phyloP scores from a whole-genome alignment of 2,113 vertebrate genomes.

The Sinocyclocheilus anshuiensis region DNA sequence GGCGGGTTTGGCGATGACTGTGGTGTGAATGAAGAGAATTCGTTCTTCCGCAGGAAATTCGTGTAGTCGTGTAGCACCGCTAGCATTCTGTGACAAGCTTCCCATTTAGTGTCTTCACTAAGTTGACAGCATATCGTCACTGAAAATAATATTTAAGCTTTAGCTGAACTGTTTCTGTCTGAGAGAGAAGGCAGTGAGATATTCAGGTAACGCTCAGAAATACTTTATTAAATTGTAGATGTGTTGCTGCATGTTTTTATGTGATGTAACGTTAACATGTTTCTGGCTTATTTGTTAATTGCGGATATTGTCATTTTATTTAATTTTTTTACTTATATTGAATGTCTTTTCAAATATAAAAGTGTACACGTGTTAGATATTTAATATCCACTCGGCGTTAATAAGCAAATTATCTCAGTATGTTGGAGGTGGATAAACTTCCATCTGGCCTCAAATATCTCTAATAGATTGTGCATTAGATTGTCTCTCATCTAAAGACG shows the following conservation, averaged over 20 bases:
- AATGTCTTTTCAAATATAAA: not conserved
- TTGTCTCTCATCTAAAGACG: not conserved
- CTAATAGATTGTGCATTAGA: not conserved
- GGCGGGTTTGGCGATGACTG: no score
- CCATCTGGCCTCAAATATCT: not conserved
- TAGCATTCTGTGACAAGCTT: not conserved
- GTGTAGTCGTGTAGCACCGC: not conserved
- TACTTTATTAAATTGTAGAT: not conserved
- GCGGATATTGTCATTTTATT: not conserved
- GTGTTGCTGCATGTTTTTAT: not conserved
- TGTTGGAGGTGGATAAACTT: not conserved
- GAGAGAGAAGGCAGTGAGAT: constrained; percentile 5
- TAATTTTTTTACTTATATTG: not conserved
- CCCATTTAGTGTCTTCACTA: not conserved
- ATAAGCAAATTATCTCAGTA: not conserved
- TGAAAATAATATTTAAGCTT: not conserved
- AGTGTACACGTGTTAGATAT: not conserved
- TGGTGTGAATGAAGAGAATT: no score
- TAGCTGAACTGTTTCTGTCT: not conserved
- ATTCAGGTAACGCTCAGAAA: not conserved
- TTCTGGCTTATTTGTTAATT: not conserved
- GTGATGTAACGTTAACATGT: not conserved
- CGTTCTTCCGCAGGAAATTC: not conserved
- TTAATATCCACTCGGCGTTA: not conserved
- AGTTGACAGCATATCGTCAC: not conserved